Base-by-base conservation (phyloP, 2,113 vertebrate genomes). In the Sinosuthora webbiana region DNA sequence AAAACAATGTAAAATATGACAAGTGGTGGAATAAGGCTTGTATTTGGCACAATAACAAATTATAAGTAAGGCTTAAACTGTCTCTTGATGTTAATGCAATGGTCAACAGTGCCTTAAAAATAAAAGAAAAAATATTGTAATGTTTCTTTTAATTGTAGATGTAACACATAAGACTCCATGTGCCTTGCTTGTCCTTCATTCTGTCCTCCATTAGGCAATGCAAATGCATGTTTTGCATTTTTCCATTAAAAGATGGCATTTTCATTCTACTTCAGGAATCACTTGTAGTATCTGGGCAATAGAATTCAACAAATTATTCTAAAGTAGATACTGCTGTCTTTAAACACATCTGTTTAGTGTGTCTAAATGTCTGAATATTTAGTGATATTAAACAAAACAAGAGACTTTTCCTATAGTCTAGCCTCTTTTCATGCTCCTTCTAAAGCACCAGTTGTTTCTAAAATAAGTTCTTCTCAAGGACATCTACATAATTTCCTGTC, bases 401-500 rank as follows among this genome's bases (percentile, higher is more conserved):
- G 41, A 71, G 13, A 17, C 19, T 53, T 82, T 87, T 85, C 33
- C 37, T 84, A 39, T 22, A 52, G 65, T 68, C 41, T 59, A 93
- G 67, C 39, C 35, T 63, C 33, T 71, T 91, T 89, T 42, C n/a
- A 76, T 35, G 27, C 50, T 94, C 49, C 31, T 87, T 82, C 59
- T 84, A 91, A 87, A 89, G 41, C 41, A 93, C 33, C 15, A 78
- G 44, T 44, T 92, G 59, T 91, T 97, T 96, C 96, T 95, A 95
- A 95, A 97, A 96, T 95, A 94, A 95, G 91, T 90, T 80, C 59
- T 87, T 93, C 86, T 88, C 82, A 95, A 94, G 76, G 95, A 95
- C 91, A 95, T 88, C 59, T 88, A 90, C 94, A 93, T 90, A 93
- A 96, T 95, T 95, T 96, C 84, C 94, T 96, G 95, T 95, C 96